Conservation (phyloP, 2,888 invertebrate species). For the Notocelia uddmanniana region DNA sequence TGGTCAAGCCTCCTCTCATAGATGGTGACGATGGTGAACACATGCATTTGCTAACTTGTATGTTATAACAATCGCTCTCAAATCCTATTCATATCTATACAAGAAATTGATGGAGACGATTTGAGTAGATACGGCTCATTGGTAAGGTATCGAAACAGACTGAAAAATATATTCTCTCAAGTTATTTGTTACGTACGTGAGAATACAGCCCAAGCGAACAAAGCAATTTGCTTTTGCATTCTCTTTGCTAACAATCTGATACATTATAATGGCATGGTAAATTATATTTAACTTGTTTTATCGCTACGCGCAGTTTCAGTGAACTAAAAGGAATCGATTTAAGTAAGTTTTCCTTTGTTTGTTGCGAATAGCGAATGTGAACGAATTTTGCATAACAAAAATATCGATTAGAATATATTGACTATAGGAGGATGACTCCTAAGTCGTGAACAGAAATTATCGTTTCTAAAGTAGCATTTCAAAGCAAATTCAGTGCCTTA, state of each 20-base stretch:
- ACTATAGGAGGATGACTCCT: not conserved
- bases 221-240: constrained; percentile 1
- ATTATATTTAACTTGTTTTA: constrained; percentile 7
- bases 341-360: not conserved
- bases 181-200: not conserved
- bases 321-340: not conserved
- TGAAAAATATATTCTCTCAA: not conserved
- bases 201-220: not conserved
- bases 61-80: not conserved
- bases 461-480: no score
- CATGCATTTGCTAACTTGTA: not conserved
- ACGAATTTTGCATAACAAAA: not conserved
- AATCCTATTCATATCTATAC: not conserved
- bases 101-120: not conserved
- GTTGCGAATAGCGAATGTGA: constrained; percentile 1
- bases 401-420: not conserved
- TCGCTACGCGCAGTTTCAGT: not conserved
- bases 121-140: not conserved
- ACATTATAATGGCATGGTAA: constrained; percentile 5
- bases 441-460: no score
- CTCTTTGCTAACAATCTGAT: constrained; percentile 16
- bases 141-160: constrained; percentile 16
- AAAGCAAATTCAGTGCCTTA: no score
- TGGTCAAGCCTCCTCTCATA: no score
- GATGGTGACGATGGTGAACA: no score